Percentiles rank a stretch among this genome's conserved stretches.
Evolutionary conservation across 2,888 invertebrate species (phyloP).

Genomic region (Prosapia bicincta): DNA sequence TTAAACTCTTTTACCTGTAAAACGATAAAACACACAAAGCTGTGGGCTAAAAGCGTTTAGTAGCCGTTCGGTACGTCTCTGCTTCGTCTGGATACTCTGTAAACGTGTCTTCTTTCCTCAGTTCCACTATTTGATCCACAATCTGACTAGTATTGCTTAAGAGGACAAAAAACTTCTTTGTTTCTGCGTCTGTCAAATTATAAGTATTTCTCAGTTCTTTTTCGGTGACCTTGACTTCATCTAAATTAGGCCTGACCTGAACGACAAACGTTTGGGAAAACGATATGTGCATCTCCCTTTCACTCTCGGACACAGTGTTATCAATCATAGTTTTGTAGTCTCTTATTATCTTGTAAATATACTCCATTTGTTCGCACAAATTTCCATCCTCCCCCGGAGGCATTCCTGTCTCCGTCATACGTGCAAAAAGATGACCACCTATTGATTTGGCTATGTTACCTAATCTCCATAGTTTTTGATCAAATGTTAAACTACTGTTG

Average conservation of each 20-base stretch:
- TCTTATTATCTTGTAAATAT: not conserved
- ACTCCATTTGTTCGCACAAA: not conserved
- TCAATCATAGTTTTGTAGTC: not conserved
- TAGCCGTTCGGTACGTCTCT: not conserved
- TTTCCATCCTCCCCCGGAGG: not conserved
- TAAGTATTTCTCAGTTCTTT: not conserved
- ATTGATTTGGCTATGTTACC: not conserved
- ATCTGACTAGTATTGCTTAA: not conserved
- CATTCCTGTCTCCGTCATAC: not conserved
- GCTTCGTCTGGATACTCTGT: not conserved
- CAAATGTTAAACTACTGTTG: not conserved
- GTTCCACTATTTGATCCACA: not conserved
- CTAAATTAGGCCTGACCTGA: not conserved
- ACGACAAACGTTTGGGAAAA: not conserved
- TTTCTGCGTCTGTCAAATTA: not conserved
- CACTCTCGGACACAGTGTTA: not conserved
- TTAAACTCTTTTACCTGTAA: too few relatives aligned
- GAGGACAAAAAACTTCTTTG: not conserved
- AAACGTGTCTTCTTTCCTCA: not conserved
- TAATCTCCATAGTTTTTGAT: not conserved
- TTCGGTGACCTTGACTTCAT: not conserved
- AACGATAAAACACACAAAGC: too few relatives aligned
- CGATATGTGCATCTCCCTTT: not conserved
- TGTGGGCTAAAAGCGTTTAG: not conserved
- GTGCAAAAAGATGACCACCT: not conserved